Evolutionary conservation across 2,113 vertebrate genomes (phyloP).

Genomic region (Platanista minor): DNA sequence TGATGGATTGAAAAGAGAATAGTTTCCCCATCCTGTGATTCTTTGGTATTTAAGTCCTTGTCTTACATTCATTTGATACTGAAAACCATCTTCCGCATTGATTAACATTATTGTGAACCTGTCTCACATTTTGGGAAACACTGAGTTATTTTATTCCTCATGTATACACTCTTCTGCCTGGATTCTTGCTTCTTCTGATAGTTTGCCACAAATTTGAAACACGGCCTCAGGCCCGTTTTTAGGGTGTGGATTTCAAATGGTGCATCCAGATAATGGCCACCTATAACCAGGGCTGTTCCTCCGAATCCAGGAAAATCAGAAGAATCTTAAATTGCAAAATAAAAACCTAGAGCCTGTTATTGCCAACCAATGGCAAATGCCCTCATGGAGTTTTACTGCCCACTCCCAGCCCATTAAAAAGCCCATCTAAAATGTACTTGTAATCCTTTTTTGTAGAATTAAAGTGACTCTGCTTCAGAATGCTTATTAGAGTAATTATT

Average conservation of each 20-base stretch:
- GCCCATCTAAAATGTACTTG: neutral
- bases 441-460: neutral
- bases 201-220: neutral
- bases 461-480: neutral
- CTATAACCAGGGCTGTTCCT: neutral
- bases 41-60: neutral
- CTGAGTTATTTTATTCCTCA: neutral
- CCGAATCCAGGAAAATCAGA: neutral
- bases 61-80: neutral
- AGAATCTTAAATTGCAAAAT: neutral
- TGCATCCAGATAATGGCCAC: neutral
- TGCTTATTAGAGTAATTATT: constrained; percentile 23
- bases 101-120: neutral
- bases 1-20: neutral
- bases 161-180: neutral
- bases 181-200: neutral
- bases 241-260: neutral
- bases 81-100: neutral
- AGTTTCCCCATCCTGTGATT: neutral
- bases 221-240: neutral
- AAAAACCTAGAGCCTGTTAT: neutral
- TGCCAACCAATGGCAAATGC: neutral
- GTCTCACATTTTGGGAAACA: neutral
- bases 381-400: neutral
- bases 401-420: neutral